phyloP scores from a whole-genome alignment of 2,113 vertebrate species.

The Corythornis vintsioides region DNA sequence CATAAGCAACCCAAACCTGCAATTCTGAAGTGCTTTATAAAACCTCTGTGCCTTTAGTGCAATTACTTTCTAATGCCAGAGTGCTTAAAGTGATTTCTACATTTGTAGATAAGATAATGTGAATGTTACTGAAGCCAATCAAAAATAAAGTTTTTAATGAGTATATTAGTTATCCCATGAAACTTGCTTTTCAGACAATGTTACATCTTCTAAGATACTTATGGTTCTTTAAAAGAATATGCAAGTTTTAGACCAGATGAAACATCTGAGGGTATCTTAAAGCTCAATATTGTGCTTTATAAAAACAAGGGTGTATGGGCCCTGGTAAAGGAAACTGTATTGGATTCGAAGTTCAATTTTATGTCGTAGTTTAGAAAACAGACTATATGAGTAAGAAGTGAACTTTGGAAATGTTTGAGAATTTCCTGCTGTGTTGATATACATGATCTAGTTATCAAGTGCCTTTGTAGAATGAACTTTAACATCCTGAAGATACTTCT shows the following conservation, averaged over 20 bases:
- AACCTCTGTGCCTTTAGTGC: accelerated
- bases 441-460: background rate
- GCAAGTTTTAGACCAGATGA: background rate
- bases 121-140: background rate
- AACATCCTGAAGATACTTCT: background rate
- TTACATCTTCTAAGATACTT: background rate
- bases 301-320: background rate
- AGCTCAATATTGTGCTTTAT: background rate
- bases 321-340: background rate
- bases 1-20: background rate
- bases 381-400: background rate
- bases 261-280: background rate
- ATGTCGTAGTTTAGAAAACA: background rate
- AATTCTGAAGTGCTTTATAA: background rate
- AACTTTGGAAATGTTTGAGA: background rate
- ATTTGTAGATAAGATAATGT: background rate
- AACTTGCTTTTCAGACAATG: background rate
- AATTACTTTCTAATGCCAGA: background rate
- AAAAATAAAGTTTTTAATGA: background rate
- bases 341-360: background rate
- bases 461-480: background rate
- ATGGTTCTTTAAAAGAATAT: background rate
- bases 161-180: background rate
- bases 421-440: background rate
- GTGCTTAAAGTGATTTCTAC: background rate